Evolutionary conservation across 2,113 vertebrate species (phyloP).

Genomic region (Stictonetta naevosa): DNA sequence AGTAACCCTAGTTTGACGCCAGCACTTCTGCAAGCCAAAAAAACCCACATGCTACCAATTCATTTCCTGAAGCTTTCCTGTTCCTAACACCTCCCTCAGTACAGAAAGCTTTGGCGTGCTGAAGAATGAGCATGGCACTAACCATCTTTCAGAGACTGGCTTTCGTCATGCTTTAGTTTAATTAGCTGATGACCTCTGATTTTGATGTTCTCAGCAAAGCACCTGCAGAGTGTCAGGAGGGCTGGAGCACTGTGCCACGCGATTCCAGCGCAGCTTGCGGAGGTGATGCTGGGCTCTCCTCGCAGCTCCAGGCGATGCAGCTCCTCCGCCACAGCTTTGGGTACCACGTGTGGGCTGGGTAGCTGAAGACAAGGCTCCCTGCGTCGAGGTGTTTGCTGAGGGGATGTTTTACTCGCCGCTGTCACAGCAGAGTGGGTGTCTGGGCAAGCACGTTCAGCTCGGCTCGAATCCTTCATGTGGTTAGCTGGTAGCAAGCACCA

Average conservation of each 20-base stretch:
- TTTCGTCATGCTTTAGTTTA: not conserved
- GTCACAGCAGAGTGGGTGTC: not conserved
- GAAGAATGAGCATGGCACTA: not conserved
- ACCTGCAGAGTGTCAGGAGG: not conserved
- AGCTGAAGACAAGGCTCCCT: not conserved
- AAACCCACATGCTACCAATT: not conserved
- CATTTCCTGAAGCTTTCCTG: not conserved
- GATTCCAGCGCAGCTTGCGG: not conserved
- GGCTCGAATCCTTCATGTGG: not conserved
- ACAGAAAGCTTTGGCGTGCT: not conserved
- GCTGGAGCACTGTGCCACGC: rapidly evolving
- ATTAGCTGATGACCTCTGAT: not conserved
- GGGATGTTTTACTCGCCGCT: conserved; percentile 1
- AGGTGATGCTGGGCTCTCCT: not conserved
- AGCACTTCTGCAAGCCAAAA: not conserved
- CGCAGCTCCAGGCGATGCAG: not conserved
- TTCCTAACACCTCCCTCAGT: not conserved
- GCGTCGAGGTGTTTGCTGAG: not conserved
- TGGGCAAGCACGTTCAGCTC: not conserved
- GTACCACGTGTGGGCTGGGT: not conserved
- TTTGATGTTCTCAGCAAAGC: not conserved
- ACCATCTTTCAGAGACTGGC: not conserved
- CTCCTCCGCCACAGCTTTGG: rapidly evolving
- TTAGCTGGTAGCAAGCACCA: not conserved
- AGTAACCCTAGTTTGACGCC: not conserved